Evolutionary conservation across 2,113 vertebrate species (phyloP), one percentile per base, ranked within the genome.

Genomic region (Andinoacara biseriatus): DNA sequence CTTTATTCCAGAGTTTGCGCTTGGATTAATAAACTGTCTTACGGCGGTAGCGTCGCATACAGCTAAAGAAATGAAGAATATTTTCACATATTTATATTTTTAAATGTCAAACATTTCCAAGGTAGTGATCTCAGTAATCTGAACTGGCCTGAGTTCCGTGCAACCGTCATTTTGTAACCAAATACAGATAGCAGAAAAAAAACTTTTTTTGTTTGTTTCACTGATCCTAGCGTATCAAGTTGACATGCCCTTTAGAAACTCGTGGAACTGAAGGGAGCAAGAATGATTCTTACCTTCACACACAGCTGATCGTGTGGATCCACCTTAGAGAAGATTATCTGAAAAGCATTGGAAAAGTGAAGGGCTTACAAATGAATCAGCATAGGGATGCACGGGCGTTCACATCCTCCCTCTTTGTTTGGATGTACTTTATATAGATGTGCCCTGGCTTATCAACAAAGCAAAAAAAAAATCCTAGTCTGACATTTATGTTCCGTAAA

Each of bases 231-330:
- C 1, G 18, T 72, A 54, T 54, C 26, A 29, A 3, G 46, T 29
- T 72, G 6, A n/a, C 46, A 54, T 54, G 26, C 20, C 26, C 20
- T 22, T 58, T 10, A 26, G 17, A 60, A 46, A 74, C 10, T 31
- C 5, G 20, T 61, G 60, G 11, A 35, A n/a, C 1, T 3, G 35
- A 43, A 67, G 15, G 15, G 10, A 5, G 5, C 1, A 61, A 61
- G 6, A 22, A 11, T 26, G 5, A 83, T 60, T n/a, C 18, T 94
- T 96, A 97, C 97, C 97, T 97, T 97, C 91, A 98, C 93, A 79
- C 97, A 98, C 59, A 98, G 95, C 5, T 91, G 88, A 26, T 97
- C 96, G 63, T 97, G 96, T 63, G 96, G 95, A 80, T 97, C 97
- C 81, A 98, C 96, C 62, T 87, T 87, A 35, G 91, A 90, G 88